Evolutionary conservation across 2,113 vertebrate genomes (phyloP).

Genomic region (Corythaeola cristata): DNA sequence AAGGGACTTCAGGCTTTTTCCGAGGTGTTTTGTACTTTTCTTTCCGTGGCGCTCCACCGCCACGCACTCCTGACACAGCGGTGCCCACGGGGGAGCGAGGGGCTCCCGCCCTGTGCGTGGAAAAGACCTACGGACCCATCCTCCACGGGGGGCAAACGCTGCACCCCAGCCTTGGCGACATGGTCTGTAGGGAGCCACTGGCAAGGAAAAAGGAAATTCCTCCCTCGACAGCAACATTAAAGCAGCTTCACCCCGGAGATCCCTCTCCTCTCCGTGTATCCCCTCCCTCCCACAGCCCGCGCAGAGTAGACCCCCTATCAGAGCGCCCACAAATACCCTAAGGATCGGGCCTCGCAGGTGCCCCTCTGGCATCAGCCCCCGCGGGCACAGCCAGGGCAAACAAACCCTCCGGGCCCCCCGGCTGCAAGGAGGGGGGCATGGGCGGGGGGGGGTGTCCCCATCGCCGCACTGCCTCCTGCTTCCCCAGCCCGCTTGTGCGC

Average conservation of each 20-base stretch:
- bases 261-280: too few species aligned
- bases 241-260: neutral
- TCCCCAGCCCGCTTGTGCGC: neutral
- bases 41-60: neutral
- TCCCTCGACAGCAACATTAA: too few species aligned
- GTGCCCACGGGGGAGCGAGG: neutral
- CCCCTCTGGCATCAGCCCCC: neutral
- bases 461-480: neutral
- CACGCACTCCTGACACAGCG: neutral
- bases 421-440: rapidly evolving
- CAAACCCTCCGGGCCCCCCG: neutral
- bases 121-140: neutral
- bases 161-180: neutral
- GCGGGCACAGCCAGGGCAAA: neutral
- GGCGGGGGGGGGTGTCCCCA: rapidly evolving
- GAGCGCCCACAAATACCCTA: neutral
- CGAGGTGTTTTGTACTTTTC: neutral
- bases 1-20: neutral
- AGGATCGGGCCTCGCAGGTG: neutral
- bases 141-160: neutral
- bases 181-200: neutral
- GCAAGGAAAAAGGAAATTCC: neutral
- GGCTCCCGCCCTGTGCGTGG: neutral
- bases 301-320: too few species aligned
- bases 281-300: too few species aligned